Evolutionary conservation across 2,888 invertebrate genomes (phyloP), one percentile per base, ranked within the genome.

Genomic region (Andricus curvator): DNA sequence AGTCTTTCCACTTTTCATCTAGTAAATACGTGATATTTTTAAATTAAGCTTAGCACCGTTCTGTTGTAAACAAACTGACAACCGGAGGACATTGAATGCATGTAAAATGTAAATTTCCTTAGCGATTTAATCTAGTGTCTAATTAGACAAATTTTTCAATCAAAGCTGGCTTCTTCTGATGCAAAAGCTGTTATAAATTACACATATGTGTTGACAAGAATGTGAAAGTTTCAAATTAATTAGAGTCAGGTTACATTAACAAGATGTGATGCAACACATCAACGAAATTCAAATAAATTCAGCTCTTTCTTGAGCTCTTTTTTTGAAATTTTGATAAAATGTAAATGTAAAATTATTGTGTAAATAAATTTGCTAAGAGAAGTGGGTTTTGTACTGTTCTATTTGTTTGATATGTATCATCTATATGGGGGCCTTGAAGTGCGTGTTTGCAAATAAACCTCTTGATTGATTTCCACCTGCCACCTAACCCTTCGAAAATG

Each of bases 391-490:
- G 51, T 70, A n/a, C n/a, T 44, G 8, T 4, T 44, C 44, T 44
- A 44, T 15, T 15, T 44, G 13, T 4, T 62, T 20, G 33, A 76
- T 60, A 37, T 22, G 60, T 41, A 60, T 22, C 60, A 62, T 76
- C 25, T 62, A 37, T 60, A 11, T n/a, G 33, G 60, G 13, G n/a
- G 60, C 62, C 77, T 81, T 81, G 84, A 84, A 83, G 78, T 82
- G 84, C 83, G 82, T 82, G 86, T 84, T 83, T 85, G 84, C 84
- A 86, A 88, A 89, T 89, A 89, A 90, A 90, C 89, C 89, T 90
- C 83, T 79, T 84, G 87, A 89, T 90, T 87, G 88, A 89, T 87
- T 88, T 88, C 88, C 89, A 90, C 89, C 90, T 90, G 90, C 89
- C 88, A 88, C 80, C 76, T 83, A 79, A 83, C 81, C 88, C 84